phyloP scores from a whole-genome alignment of 2,797 vertebrate species.

The Ciconia nigra region DNA sequence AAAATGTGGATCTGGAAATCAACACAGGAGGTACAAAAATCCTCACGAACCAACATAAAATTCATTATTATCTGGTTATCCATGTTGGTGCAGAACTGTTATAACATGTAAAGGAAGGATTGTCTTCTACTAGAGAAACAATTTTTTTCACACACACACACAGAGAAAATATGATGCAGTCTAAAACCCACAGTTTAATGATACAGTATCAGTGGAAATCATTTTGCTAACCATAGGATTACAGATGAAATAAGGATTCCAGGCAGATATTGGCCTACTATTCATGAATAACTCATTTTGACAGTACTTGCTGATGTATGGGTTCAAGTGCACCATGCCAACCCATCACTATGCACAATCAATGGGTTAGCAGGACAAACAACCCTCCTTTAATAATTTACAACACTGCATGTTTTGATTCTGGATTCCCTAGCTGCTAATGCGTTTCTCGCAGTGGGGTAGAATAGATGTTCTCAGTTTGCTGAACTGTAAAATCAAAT shows the following conservation, averaged over 20 bases:
- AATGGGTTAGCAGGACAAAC: not conserved
- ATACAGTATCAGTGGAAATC: not conserved
- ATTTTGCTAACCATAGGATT: not conserved
- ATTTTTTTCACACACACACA: not conserved
- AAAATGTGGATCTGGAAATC: not conserved
- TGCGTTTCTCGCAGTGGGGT: not conserved
- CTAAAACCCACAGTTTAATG: not conserved
- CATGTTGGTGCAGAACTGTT: not conserved
- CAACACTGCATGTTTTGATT: not conserved
- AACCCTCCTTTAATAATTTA: not conserved
- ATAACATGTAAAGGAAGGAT: not conserved
- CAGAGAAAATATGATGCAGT: not conserved
- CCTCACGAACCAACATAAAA: not conserved
- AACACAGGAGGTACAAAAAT: not conserved
- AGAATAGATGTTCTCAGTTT: not conserved
- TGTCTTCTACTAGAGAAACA: not conserved
- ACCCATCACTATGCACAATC: not conserved
- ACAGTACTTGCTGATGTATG: not conserved
- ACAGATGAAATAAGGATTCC: not conserved
- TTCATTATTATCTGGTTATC: not conserved
- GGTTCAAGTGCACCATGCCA: not conserved
- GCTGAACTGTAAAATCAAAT: not conserved
- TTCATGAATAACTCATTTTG: conserved; percentile 4
- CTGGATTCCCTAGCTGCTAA: not conserved
- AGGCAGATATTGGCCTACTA: not conserved